Conservation (phyloP, 2,797 vertebrate species). For the Odontamblyopus lacepedii region DNA sequence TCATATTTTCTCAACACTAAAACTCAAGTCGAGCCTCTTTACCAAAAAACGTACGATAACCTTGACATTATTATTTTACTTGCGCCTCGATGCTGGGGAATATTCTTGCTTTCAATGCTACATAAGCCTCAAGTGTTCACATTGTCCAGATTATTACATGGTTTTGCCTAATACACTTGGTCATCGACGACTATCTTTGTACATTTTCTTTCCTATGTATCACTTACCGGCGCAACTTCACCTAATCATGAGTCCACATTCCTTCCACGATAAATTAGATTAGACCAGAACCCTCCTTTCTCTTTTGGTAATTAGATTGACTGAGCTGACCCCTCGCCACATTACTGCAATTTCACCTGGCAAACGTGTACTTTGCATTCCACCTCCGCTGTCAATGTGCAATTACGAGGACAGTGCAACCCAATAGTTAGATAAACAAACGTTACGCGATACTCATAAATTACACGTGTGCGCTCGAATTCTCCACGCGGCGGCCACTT, state of each 20-base stretch:
- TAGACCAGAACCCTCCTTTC: constrained; percentile 18
- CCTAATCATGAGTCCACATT: constrained; percentile 6
- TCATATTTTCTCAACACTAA: no score
- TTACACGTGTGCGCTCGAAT: constrained; percentile 50
- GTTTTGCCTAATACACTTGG: not conserved
- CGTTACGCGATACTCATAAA: constrained; percentile 59
- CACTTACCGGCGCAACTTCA: not conserved
- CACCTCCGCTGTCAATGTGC: constrained; percentile 48
- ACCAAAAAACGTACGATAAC: no score
- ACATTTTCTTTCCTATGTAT: constrained; percentile 13
- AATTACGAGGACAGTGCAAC: constrained; percentile 59
- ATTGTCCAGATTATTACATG: not conserved
- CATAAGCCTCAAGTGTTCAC: not conserved
- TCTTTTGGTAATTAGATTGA: constrained; percentile 45
- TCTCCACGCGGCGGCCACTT: constrained; percentile 38
- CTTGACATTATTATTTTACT: no score
- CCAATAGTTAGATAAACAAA: constrained; percentile 58
- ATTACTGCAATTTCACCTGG: constrained; percentile 60
- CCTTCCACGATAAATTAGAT: constrained; percentile 40
- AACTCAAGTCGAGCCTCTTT: no score
- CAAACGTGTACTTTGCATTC: constrained; percentile 58
- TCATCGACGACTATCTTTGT: not conserved
- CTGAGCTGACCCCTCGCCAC: constrained; percentile 32
- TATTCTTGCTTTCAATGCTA: no score
- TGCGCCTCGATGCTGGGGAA: no score